These are phyloP conservation scores for Babylonia areolata DNA, from an alignment of 1,140 invertebrate genomes.

Conservation along the genomic window DNA sequence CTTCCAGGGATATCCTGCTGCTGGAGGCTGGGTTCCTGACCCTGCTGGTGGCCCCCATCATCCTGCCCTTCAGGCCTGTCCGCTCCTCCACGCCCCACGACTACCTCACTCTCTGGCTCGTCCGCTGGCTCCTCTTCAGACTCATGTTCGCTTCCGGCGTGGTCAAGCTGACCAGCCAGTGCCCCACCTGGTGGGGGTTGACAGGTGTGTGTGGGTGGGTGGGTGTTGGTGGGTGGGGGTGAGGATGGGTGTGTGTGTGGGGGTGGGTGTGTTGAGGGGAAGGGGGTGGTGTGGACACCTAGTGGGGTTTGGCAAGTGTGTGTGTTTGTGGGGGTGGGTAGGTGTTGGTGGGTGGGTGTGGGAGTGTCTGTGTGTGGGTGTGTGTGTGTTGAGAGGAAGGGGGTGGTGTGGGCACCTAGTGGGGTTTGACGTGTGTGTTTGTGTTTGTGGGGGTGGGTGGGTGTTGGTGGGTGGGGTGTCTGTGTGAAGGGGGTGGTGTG, in stretches of 20 bases:
- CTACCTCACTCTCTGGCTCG: conserved; percentile 82
- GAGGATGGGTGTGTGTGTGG: no score
- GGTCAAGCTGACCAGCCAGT: conserved; percentile 85
- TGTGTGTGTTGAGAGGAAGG: no score
- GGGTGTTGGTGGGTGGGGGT: background rate
- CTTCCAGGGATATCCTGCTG: conserved; percentile 83
- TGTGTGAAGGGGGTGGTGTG: no score
- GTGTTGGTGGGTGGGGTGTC: no score
- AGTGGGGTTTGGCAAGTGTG: no score
- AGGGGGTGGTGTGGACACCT: background rate
- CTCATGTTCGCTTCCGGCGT: conserved; percentile 87
- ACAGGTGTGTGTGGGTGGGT: conserved; percentile 79
- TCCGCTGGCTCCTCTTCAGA: conserved; percentile 87
- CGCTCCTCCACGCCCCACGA: conserved; percentile 74
- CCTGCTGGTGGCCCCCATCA: conserved; percentile 83
- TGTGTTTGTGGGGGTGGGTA: no score
- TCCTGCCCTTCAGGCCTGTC: conserved; percentile 71
- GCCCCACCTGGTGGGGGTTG: conserved; percentile 89
- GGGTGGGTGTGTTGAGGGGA: background rate
- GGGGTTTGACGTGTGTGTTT: no score
- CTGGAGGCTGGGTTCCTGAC: conserved; percentile 87
- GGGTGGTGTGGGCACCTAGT: no score
- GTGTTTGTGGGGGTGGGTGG: no score
- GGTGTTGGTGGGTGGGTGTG: background rate
- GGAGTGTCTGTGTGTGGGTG: background rate